phyloP scores from a whole-genome alignment of 1,140 invertebrate genomes.

The Drosophila athabasca region DNA sequence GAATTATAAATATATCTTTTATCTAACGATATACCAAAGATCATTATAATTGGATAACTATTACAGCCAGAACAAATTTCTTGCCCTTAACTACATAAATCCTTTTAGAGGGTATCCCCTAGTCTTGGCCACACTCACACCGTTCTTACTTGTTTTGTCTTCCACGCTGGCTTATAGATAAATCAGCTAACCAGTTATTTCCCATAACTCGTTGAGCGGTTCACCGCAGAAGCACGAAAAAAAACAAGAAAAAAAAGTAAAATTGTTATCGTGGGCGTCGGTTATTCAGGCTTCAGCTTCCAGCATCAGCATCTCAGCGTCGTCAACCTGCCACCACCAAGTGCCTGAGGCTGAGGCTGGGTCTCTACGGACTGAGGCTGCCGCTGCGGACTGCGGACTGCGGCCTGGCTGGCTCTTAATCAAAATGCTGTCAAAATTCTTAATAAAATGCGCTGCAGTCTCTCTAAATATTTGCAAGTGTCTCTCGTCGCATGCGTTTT shows the following conservation, averaged over 20 bases:
- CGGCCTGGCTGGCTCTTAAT: conserved; percentile 73
- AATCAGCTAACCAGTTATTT: conserved; percentile 61
- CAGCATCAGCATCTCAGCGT: background rate
- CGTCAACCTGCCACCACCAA: conserved; percentile 39
- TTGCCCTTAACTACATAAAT: too few relatives aligned
- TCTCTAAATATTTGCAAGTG: conserved; percentile 50
- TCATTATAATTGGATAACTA: too few relatives aligned
- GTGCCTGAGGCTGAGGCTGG: conserved; percentile 13
- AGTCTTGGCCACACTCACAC: too few relatives aligned
- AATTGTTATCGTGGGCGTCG: conserved; percentile 38
- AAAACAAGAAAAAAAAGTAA: background rate
- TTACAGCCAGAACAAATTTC: too few relatives aligned
- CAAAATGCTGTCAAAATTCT: conserved; percentile 78
- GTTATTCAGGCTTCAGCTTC: too few relatives aligned
- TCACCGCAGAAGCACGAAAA: too few relatives aligned
- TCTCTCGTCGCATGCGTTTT: conserved; percentile 68
- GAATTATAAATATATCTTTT: too few relatives aligned
- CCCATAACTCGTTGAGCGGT: conserved; percentile 28
- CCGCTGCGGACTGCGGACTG: conserved; percentile 7
- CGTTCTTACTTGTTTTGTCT: conserved; percentile 15
- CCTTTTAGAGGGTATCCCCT: too few relatives aligned
- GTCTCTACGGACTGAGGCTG: background rate
- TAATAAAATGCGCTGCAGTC: conserved; percentile 62
- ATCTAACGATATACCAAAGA: too few relatives aligned
- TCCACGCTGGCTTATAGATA: conserved; percentile 29